phyloP scores from a whole-genome alignment of 2,797 vertebrate genomes.

The Scolopax rusticola region DNA sequence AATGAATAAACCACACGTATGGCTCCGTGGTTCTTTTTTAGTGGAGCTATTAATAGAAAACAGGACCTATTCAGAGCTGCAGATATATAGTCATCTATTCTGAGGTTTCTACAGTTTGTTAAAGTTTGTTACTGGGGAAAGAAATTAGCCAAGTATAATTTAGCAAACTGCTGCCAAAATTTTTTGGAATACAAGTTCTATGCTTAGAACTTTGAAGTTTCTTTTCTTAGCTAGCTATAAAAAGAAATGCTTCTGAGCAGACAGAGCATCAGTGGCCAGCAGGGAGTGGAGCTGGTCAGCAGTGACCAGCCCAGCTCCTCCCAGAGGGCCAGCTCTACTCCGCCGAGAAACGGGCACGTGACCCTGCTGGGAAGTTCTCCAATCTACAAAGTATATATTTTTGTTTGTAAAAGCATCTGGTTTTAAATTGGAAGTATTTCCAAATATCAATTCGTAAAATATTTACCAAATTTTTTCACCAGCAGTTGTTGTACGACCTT shows the following conservation, averaged over 20 bases:
- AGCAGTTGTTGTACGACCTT: background rate
- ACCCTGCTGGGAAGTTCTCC: background rate
- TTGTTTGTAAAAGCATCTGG: background rate
- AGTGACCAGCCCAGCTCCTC: background rate
- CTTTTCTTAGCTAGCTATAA: background rate
- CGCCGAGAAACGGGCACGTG: background rate
- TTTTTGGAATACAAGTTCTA: background rate
- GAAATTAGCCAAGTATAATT: background rate
- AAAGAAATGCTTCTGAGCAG: background rate
- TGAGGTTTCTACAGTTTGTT: background rate
- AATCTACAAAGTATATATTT: background rate
- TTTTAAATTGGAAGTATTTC: background rate
- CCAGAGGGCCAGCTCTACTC: background rate
- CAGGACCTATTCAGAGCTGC: background rate
- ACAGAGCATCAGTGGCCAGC: background rate
- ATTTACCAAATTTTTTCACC: background rate
- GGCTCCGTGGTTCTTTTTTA: slow-evolving; percentile 50
- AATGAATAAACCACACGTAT: slow-evolving; percentile 36
- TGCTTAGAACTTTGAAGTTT: background rate
- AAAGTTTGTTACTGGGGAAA: background rate
- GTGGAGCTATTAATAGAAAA: slow-evolving; percentile 52
- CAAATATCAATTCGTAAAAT: background rate
- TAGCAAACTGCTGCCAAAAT: background rate
- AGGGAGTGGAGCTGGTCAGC: background rate
- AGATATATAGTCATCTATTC: background rate